phyloP scores from a whole-genome alignment of 2,797 vertebrate genomes.

The Dicrostonyx torquatus region DNA sequence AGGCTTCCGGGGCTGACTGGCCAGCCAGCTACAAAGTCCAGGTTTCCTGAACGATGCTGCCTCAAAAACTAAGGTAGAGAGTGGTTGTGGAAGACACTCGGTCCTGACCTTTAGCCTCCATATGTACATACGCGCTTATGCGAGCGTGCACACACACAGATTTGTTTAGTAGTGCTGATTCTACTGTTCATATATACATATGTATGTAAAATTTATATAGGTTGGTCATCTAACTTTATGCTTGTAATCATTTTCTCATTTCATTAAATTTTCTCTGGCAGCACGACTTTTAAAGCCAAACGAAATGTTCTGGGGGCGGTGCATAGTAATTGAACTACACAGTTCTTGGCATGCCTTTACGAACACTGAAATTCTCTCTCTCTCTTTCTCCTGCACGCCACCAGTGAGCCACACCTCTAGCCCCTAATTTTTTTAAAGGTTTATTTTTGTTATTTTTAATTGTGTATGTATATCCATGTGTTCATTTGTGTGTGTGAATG shows the following conservation, averaged over 20 bases:
- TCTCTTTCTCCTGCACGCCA: neutral
- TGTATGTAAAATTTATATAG: neutral
- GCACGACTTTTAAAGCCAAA: slow-evolving; percentile 25
- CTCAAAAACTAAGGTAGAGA: neutral
- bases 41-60: neutral
- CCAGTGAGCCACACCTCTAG: neutral
- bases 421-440: neutral
- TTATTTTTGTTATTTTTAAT: neutral
- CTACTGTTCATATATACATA: neutral
- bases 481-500: neutral
- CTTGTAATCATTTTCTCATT: neutral
- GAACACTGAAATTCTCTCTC: neutral
- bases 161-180: neutral
- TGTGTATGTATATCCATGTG: neutral
- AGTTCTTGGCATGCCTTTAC: neutral
- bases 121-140: neutral
- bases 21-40: neutral
- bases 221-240: neutral
- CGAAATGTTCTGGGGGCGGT: neutral
- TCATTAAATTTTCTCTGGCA: neutral
- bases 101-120: neutral
- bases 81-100: neutral
- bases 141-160: no score
- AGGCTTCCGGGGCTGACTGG: neutral
- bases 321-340: neutral